Conservation (phyloP, 2,113 vertebrate genomes). For the Reinhardtius hippoglossoides region DNA sequence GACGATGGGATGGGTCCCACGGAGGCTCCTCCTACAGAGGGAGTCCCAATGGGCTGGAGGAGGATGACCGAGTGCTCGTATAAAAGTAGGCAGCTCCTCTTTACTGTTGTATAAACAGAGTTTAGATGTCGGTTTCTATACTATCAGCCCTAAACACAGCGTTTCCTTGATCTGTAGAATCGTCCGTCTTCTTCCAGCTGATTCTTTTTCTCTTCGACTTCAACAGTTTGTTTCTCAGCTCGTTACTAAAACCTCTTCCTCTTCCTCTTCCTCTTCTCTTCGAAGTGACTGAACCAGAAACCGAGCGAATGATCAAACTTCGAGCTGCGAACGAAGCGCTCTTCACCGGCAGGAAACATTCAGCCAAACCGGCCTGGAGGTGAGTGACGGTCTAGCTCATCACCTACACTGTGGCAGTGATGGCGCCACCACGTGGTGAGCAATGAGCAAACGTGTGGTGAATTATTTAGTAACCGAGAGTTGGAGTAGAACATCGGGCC, state of each 20-base stretch:
- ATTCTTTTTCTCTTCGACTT: too few species aligned
- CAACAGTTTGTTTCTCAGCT: not conserved
- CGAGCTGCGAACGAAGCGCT: slow-evolving; percentile 73
- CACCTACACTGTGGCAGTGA: not conserved
- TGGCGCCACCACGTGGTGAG: not conserved
- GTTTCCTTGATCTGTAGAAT: too few species aligned
- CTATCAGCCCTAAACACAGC: too few species aligned
- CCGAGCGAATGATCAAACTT: slow-evolving; percentile 74
- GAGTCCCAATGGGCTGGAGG: slow-evolving; percentile 75
- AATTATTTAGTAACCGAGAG: too few species aligned
- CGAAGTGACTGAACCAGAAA: slow-evolving; percentile 72
- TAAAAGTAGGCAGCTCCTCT: slow-evolving; percentile 63
- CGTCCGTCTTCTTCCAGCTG: too few species aligned
- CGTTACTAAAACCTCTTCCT: not conserved
- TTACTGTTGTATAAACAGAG: too few species aligned
- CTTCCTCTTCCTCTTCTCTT: not conserved
- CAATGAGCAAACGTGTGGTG: not conserved
- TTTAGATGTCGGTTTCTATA: too few species aligned
- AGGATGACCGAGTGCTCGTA: slow-evolving; percentile 78
- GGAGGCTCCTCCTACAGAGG: slow-evolving; percentile 23
- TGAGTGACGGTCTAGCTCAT: slow-evolving; percentile 18
- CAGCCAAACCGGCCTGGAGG: slow-evolving; percentile 79
- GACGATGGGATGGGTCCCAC: slow-evolving; percentile 1
- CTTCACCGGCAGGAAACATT: slow-evolving; percentile 77
- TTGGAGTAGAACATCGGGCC: too few species aligned